Evolutionary conservation across 2,888 invertebrate species (phyloP), one percentile per base, ranked within the genome.

Genomic region (Peribatodes rhomboidaria): DNA sequence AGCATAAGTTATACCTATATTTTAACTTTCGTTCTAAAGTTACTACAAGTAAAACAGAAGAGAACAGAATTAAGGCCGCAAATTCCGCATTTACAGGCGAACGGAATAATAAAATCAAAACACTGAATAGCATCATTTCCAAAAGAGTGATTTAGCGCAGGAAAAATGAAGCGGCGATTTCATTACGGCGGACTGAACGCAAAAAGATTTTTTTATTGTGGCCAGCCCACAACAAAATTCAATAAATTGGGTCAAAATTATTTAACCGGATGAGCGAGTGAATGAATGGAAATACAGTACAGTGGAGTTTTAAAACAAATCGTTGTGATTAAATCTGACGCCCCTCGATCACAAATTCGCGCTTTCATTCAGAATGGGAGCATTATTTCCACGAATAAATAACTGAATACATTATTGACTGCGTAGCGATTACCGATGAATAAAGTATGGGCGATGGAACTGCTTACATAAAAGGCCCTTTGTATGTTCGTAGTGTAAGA

Each of bases 201-300:
- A 63, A 72, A 73, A 70, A 71, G 70, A 66, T 70, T 72, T 65
- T n/a, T 73, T 70, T 67, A 69, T 72, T 71, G 72, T 69, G 68
- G 53, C 67, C 63, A 61, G 60, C 49, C 53, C 55, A 54, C 61
- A 62, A 70, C 64, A 73, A 68, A 72, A 69, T 73, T 74, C 61
- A 70, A 73, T 74, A 73, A 77, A 78, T 73, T 71, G 70, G 60
- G 69, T 62, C 55, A 64, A 71, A 76, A 74, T 77, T 65, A 74
- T 78, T 75, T 69, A 65, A 72, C 66, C 67, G 69, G 67, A 72
- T 68, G 72, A 74, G 67, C 54, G 70, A 69, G 27, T 61, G 63
- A 67, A 60, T 63, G 67, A 69, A 70, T 67, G 65, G 49, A 63
- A 69, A 63, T 50, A 58, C 44, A 50, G 49, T 57, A 42, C 42